phyloP scores from a whole-genome alignment of 2,113 vertebrate genomes.

The Tenrec ecaudatus region DNA sequence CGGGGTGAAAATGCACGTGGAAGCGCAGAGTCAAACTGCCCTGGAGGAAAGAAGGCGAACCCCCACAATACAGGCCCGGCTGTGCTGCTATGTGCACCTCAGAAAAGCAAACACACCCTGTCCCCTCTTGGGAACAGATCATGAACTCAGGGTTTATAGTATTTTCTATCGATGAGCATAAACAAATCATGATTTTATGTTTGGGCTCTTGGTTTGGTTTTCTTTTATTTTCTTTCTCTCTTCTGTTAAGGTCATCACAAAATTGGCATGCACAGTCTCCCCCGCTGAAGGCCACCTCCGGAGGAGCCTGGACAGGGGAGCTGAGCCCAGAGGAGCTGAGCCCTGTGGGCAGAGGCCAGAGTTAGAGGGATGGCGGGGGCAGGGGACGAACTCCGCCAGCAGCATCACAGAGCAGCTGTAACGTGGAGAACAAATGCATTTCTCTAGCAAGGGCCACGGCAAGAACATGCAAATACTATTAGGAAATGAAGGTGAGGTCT shows the following conservation, averaged over 20 bases:
- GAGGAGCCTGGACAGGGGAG: neutral
- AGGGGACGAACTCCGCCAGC: neutral
- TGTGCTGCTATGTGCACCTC: neutral
- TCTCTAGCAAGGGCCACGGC: neutral
- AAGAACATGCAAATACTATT: neutral
- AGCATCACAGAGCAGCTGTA: neutral
- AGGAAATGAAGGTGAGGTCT: neutral
- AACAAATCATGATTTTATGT: neutral
- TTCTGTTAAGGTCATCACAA: neutral
- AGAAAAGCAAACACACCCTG: neutral
- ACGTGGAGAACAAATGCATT: neutral
- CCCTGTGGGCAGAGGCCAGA: neutral
- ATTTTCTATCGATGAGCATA: neutral
- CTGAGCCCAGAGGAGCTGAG: neutral
- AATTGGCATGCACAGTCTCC: neutral
- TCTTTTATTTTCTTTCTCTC: neutral
- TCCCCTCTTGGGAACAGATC: neutral
- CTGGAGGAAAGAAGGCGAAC: rapidly evolving
- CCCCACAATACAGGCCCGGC: neutral
- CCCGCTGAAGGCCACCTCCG: rapidly evolving
- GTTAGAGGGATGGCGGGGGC: rapidly evolving
- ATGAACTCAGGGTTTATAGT: neutral
- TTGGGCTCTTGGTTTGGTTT: neutral
- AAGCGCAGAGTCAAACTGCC: rapidly evolving
- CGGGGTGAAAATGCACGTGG: neutral